phyloP scores from a whole-genome alignment of 2,888 invertebrate species.

The Euclidia mi region DNA sequence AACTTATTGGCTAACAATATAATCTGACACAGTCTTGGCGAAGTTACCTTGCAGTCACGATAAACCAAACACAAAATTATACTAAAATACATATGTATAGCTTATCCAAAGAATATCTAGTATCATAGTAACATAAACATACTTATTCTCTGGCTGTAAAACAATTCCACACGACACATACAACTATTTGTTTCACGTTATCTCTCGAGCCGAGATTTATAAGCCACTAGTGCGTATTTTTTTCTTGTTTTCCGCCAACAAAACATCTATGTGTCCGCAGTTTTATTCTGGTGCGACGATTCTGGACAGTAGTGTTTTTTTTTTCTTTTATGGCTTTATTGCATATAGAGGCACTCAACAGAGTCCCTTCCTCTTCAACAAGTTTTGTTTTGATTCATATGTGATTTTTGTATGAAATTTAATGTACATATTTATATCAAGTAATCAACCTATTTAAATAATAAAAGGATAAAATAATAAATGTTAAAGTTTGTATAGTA shows the following conservation, averaged over 20 bases:
- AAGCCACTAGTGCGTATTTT: slow-evolving; percentile 32
- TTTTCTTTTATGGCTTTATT: slow-evolving; percentile 20
- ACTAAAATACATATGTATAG: no score
- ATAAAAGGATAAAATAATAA: no score
- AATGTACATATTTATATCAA: no score
- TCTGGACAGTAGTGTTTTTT: slow-evolving; percentile 22
- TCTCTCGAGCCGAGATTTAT: slow-evolving; percentile 51
- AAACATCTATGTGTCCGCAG: slow-evolving; percentile 18
- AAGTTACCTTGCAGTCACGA: no score
- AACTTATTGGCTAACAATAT: no score
- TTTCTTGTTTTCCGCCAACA: slow-evolving; percentile 17
- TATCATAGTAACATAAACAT: slow-evolving; percentile 44
- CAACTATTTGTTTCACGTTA: slow-evolving; percentile 50
- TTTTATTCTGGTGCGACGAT: slow-evolving; percentile 11
- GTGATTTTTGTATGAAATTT: no score
- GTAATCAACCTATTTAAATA: no score
- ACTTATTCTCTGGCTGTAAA: slow-evolving; percentile 45
- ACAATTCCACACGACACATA: slow-evolving; percentile 46
- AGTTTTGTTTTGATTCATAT: not conserved
- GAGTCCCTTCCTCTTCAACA: slow-evolving; percentile 3
- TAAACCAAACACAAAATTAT: no score
- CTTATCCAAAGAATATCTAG: no score
- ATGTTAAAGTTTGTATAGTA: no score
- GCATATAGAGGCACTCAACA: slow-evolving; percentile 2
- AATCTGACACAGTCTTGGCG: no score